These are phyloP conservation scores for Leptinotarsa juncta DNA, from an alignment of 2,888 invertebrate species.

Conservation along the genomic window DNA sequence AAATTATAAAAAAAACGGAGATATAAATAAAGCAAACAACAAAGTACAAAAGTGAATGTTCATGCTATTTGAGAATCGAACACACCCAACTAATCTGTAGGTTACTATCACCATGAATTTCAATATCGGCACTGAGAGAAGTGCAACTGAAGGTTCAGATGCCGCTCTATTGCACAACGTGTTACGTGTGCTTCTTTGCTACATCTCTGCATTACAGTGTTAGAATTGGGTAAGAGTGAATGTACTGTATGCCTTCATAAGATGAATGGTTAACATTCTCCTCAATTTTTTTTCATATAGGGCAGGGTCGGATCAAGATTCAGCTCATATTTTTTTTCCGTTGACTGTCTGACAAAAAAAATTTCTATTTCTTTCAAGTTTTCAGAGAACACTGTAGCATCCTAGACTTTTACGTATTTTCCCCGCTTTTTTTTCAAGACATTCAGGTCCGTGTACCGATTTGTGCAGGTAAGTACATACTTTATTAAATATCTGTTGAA, in stretches of 20 bases:
- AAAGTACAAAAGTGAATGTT: constrained; percentile 2
- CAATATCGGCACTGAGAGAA: background rate
- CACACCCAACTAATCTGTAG: background rate
- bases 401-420: too few species aligned
- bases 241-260: background rate
- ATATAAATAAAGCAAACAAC: background rate
- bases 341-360: too few species aligned
- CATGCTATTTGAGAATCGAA: background rate
- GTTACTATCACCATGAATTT: constrained; percentile 1
- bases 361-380: too few species aligned
- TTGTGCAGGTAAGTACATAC: too few species aligned
- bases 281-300: background rate
- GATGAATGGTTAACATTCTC: background rate
- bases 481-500: too few species aligned
- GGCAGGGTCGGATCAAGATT: background rate
- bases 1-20: background rate
- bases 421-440: too few species aligned
- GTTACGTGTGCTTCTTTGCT: background rate
- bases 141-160: constrained; percentile 8
- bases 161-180: background rate
- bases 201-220: background rate
- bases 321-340: too few species aligned
- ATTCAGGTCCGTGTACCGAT: too few species aligned
- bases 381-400: too few species aligned
- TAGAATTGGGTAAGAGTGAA: constrained; percentile 8